Evolutionary conservation across 1,140 invertebrate genomes (phyloP).

Genomic region (Ostrea edulis): DNA sequence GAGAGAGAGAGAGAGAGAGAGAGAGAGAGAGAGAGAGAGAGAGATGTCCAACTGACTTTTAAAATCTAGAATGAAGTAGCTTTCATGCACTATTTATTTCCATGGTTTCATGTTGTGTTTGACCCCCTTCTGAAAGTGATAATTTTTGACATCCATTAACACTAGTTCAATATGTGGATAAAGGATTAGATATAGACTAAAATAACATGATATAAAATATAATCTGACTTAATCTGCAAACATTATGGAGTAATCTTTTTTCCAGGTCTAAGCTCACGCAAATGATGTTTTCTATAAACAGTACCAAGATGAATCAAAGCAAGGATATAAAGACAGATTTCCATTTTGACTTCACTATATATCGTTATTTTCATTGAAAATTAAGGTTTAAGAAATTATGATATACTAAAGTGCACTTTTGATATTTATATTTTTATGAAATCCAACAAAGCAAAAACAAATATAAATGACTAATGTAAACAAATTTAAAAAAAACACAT

Average conservation of each 20-base stretch:
- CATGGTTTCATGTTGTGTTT: not conserved
- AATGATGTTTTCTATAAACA: too few species aligned
- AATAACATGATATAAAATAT: not conserved
- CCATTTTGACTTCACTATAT: too few species aligned
- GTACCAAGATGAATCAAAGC: too few species aligned
- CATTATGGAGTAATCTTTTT: not conserved
- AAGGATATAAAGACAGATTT: too few species aligned
- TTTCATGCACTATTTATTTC: not conserved
- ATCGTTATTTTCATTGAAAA: too few species aligned
- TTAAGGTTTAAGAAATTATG: too few species aligned
- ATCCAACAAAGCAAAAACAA: too few species aligned
- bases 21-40: slow-evolving; percentile 26
- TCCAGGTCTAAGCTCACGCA: not conserved
- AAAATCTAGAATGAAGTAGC: not conserved
- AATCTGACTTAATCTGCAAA: not conserved
- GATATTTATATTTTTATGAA: too few species aligned
- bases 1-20: slow-evolving; percentile 25
- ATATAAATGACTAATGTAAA: too few species aligned
- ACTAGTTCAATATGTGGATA: not conserved
- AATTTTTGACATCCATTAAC: not conserved
- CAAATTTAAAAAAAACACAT: too few species aligned
- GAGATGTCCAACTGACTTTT: not conserved
- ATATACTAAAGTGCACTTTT: too few species aligned
- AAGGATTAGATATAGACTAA: not conserved
- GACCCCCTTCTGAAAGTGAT: not conserved